phyloP scores from a whole-genome alignment of 2,797 vertebrate species.

The Arremon aurantiirostris region DNA sequence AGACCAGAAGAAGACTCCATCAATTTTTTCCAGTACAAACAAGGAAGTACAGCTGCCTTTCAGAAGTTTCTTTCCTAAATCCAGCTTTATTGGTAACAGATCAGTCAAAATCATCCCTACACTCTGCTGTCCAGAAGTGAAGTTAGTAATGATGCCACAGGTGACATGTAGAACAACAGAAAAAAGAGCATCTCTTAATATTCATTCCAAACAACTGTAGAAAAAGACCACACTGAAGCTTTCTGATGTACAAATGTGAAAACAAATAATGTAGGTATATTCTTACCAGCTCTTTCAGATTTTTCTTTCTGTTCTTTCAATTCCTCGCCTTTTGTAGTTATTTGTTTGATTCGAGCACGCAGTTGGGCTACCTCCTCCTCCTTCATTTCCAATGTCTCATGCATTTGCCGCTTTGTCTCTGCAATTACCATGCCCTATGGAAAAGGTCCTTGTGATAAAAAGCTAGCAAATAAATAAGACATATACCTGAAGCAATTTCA shows the following conservation, averaged over 20 bases:
- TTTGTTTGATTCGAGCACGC: constrained; percentile 83
- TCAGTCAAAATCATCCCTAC: not conserved
- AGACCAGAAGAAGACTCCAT: not conserved
- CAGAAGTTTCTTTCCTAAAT: not conserved
- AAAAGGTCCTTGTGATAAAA: constrained; percentile 48
- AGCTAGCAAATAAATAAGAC: not conserved
- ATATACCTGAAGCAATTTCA: not conserved
- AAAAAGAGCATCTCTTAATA: not conserved
- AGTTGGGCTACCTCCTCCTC: constrained; percentile 93
- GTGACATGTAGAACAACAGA: not conserved
- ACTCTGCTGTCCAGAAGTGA: not conserved
- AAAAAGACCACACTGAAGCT: not conserved
- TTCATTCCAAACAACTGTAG: not conserved
- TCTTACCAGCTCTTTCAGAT: constrained; percentile 91
- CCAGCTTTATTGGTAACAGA: not conserved
- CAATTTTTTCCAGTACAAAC: not conserved
- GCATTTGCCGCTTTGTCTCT: constrained; percentile 97
- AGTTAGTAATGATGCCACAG: not conserved
- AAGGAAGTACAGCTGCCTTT: not conserved
- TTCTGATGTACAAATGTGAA: not conserved
- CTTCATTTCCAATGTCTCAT: constrained; percentile 95
- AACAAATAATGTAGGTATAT: not conserved
- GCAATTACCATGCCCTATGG: constrained; percentile 96
- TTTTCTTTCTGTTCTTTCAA: constrained; percentile 93
- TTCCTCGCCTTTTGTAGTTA: constrained; percentile 83